These are phyloP conservation scores for Trichoplax adhaerens DNA, from an alignment of 37 sponge, comb jelly and placozoan species.

Conservation along the genomic window DNA sequence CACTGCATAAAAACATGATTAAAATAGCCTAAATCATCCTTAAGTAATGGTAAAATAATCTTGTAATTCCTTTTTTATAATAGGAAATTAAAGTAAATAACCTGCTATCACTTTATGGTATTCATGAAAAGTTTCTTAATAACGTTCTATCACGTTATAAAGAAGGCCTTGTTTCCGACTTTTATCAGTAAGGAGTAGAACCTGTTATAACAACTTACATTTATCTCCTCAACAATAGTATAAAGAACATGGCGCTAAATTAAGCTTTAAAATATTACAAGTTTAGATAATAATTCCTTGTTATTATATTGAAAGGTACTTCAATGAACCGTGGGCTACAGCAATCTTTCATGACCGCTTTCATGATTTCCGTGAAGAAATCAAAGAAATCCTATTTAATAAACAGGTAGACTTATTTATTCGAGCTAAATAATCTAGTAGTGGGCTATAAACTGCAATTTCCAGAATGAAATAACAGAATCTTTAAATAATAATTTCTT, in stretches of 20 bases:
- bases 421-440: too few species aligned
- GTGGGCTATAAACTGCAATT: too few species aligned
- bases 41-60: too few species aligned
- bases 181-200: slow-evolving; percentile 6
- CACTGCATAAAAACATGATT: too few species aligned
- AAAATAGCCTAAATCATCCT: too few species aligned
- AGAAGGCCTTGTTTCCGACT: slow-evolving; percentile 17
- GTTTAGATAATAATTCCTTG: neutral
- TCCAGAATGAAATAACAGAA: too few species aligned
- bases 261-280: neutral
- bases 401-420: too few species aligned
- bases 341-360: slow-evolving; percentile 86
- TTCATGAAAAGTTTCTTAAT: slow-evolving; percentile 93
- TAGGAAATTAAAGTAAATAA: slow-evolving; percentile 46
- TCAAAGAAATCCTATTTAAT: slow-evolving; percentile 31
- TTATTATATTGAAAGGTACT: slow-evolving; percentile 25
- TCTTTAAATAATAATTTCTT: too few species aligned
- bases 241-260: too few species aligned
- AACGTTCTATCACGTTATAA: slow-evolving; percentile 9
- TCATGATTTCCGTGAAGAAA: slow-evolving; percentile 59
- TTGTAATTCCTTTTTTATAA: neutral
- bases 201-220: neutral
- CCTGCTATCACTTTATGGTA: slow-evolving; percentile 52
- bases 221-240: too few species aligned
- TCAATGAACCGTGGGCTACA: slow-evolving; percentile 69